Conservation (phyloP, 1,140 invertebrate species). For the Procambarus clarkii region DNA sequence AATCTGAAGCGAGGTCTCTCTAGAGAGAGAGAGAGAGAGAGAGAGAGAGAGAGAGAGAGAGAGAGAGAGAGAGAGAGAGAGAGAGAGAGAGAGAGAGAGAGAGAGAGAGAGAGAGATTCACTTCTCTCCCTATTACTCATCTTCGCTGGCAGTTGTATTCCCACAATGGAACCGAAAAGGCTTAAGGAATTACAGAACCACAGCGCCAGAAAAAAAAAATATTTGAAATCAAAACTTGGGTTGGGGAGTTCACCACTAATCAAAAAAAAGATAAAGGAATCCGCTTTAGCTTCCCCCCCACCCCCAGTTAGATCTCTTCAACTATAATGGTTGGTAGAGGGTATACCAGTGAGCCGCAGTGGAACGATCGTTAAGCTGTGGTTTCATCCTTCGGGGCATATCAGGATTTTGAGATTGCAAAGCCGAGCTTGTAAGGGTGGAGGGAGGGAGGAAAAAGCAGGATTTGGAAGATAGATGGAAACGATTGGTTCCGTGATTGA, state of each 20-base stretch:
- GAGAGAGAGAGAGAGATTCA: background rate
- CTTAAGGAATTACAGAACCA: background rate
- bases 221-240: background rate
- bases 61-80: background rate
- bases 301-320: background rate
- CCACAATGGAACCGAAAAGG: background rate
- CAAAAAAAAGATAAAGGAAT: slow-evolving; percentile 9
- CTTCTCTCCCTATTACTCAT: background rate
- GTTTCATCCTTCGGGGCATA: background rate
- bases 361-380: background rate
- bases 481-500: no score
- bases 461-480: background rate
- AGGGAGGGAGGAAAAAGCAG: background rate
- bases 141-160: background rate
- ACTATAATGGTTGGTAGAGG: slow-evolving; percentile 3
- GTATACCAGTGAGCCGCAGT: background rate
- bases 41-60: background rate
- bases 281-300: background rate
- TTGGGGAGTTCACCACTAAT: background rate
- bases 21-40: no score
- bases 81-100: background rate
- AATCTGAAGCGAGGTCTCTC: no score
- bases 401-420: slow-evolving; percentile 13
- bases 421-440: slow-evolving; percentile 5
- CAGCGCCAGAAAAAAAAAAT: background rate